Base-by-base conservation (phyloP, 2,797 vertebrate species). In the Mycteria americana region DNA sequence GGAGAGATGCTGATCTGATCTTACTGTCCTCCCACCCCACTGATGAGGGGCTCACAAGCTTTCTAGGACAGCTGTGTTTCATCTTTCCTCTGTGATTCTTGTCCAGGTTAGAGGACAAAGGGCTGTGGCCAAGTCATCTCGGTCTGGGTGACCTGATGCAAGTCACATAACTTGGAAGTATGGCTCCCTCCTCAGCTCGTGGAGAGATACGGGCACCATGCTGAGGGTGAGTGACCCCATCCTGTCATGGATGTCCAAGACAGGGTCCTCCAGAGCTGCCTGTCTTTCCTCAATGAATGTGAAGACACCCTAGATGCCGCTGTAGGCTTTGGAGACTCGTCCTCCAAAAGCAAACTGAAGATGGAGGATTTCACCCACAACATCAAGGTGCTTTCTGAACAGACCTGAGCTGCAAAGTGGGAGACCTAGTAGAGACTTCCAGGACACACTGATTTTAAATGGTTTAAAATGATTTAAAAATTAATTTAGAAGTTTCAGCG, bases 171-270 rank as follows among this genome's bases (percentile, higher is more conserved):
- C 24, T 6, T 22, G 69, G 54, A 48, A 50, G 18, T 14, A 1
- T 0, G 2, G 1, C 12, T 62, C 14, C 4, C 10, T 35, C 11
- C 39, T 72, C 33, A 60, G 59, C 27, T 43, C 4, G 0, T 3
- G n/a, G 51, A 70, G 27, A 16, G 18, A 17, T 12, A 43, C 0
- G 0, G 48, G 21, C 33, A 39, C 7, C 0, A 0, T 27, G 43
- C 10, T 18, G 31, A 68, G 60, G 25, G 30, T 12, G 2, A 30
- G 21, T 13, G n/a, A 25, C 7, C 25, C 9, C 31, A 24, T 6
- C 28, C 60, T 39, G 18, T 2, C 68, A 4, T 2, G 16, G 54
- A 7, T n/a, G 27, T 19, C 60, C 35, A 3, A 6, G 3, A 28
- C 18, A 19, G 31, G n/a, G 54, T 57, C 10, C 33, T 51, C 45